Conservation (phyloP, 2,797 vertebrate genomes). For the Distichodus sexfasciatus region DNA sequence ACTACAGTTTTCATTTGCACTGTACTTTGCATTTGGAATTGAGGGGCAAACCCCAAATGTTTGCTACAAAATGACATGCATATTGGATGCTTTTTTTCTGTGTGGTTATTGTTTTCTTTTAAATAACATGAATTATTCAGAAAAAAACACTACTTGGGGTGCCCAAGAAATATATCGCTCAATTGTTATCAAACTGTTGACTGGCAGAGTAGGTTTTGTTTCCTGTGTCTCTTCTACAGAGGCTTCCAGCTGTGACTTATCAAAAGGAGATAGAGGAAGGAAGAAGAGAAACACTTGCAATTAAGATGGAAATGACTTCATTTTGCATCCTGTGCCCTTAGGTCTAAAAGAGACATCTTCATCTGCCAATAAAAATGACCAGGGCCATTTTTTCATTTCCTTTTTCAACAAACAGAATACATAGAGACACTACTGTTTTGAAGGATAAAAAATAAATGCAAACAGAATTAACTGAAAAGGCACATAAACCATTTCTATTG, state of each 20-base stretch:
- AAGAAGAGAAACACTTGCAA: slow-evolving; percentile 60
- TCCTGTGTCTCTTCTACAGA: slow-evolving; percentile 55
- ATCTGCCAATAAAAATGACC: background rate
- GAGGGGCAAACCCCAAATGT: slow-evolving; percentile 49
- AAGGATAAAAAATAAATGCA: background rate
- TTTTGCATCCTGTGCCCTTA: background rate
- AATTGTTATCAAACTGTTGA: slow-evolving; percentile 59
- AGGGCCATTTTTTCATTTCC: background rate
- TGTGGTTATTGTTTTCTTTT: slow-evolving; percentile 69
- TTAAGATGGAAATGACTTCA: slow-evolving; percentile 53
- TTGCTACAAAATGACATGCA: slow-evolving; percentile 62
- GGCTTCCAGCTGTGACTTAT: slow-evolving; percentile 13
- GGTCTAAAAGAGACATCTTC: slow-evolving; percentile 21
- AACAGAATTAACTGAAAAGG: background rate
- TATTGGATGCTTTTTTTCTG: slow-evolving; percentile 63
- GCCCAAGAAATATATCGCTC: slow-evolving; percentile 62
- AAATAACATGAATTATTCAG: slow-evolving; percentile 74
- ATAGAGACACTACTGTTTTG: background rate
- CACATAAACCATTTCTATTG: background rate
- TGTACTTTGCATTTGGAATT: slow-evolving; percentile 48
- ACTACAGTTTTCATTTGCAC: slow-evolving; percentile 27
- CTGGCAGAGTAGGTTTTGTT: slow-evolving; percentile 57
- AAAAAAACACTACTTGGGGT: slow-evolving; percentile 56
- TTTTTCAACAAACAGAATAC: background rate
- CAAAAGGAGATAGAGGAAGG: slow-evolving; percentile 53